These are phyloP conservation scores for Eupithecia dodoneata DNA, from an alignment of 2,888 invertebrate genomes.

Conservation along the genomic window DNA sequence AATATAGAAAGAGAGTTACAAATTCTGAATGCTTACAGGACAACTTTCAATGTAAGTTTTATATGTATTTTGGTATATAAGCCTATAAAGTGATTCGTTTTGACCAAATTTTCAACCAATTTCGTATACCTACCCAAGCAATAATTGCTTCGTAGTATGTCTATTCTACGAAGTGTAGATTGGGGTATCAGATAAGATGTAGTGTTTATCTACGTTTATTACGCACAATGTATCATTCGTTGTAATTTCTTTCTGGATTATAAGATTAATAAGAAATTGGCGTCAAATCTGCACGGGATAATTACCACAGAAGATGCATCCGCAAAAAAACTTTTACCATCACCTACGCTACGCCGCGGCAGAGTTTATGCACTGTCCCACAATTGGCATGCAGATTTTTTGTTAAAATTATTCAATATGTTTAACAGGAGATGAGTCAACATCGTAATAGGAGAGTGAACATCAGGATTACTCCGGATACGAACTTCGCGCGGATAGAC, in stretches of 20 bases:
- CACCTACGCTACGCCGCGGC: background rate
- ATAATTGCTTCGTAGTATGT: background rate
- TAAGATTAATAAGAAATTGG: too few relatives aligned
- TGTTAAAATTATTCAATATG: background rate
- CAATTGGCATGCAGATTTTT: too few relatives aligned
- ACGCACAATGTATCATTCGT: too few relatives aligned
- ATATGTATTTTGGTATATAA: background rate
- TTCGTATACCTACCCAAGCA: background rate
- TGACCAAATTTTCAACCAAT: background rate
- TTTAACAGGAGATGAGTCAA: conserved; percentile 54
- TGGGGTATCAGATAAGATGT: background rate
- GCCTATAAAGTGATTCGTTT: background rate
- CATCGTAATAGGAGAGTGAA: conserved; percentile 36
- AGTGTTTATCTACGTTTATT: background rate
- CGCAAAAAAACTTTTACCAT: background rate
- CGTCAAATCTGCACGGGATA: too few relatives aligned
- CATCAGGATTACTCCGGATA: conserved; percentile 39
- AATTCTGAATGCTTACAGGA: conserved; percentile 50
- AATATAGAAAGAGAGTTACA: conserved; percentile 39
- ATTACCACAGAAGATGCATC: too few relatives aligned
- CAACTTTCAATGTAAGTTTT: conserved; percentile 58
- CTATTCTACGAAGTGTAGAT: too few relatives aligned
- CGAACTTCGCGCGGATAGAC: conserved; percentile 46
- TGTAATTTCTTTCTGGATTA: too few relatives aligned
- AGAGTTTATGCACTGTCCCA: too few relatives aligned